Evolutionary conservation across 2,113 vertebrate species (phyloP).

Genomic region (Lontra canadensis): DNA sequence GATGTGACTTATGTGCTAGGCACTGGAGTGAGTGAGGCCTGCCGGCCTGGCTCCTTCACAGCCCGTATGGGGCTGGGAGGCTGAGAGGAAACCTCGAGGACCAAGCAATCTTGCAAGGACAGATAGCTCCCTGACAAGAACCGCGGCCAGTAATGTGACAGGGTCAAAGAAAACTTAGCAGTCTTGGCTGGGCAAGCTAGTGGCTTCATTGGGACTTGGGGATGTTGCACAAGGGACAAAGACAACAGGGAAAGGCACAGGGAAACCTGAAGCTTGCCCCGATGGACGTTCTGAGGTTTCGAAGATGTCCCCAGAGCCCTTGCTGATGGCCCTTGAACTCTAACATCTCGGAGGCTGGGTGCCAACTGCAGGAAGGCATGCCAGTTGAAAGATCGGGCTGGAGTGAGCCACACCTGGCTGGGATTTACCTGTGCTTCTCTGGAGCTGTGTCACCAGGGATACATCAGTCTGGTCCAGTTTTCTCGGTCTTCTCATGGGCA

Average conservation of each 20-base stretch:
- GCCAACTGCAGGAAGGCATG: not conserved
- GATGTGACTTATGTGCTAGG: not conserved
- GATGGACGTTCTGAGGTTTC: fast-evolving
- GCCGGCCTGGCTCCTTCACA: not conserved
- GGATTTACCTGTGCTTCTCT: not conserved
- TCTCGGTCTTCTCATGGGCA: not conserved
- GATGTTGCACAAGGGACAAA: fast-evolving
- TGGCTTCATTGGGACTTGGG: not conserved
- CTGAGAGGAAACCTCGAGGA: not conserved
- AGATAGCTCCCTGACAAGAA: not conserved
- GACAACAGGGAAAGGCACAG: not conserved
- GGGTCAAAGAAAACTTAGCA: not conserved
- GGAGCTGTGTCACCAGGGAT: not conserved
- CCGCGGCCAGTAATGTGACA: not conserved
- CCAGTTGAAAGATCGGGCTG: fast-evolving
- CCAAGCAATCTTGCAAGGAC: conserved; percentile 45
- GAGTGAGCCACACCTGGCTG: not conserved
- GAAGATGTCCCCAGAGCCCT: fast-evolving
- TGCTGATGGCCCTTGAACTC: not conserved
- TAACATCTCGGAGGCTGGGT: fast-evolving
- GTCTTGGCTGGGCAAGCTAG: not conserved
- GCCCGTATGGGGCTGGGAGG: not conserved
- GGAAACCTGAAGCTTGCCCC: not conserved
- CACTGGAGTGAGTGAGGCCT: not conserved
- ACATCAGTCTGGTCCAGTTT: not conserved